Percentiles rank a stretch among this genome's conserved stretches.
Conservation (phyloP, 2,113 vertebrate genomes). For the Pogona vitticeps region DNA sequence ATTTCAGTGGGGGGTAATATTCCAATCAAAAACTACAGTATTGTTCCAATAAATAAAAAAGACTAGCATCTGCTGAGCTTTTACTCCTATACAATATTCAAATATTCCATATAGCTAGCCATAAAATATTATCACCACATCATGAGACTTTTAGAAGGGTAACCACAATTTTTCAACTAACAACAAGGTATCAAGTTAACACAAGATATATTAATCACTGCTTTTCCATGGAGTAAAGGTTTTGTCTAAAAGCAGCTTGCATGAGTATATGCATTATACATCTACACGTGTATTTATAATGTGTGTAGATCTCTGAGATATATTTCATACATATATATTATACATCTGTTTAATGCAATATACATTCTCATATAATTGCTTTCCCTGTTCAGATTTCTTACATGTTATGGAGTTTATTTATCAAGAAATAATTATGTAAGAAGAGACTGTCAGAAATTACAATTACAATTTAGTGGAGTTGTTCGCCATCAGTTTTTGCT, state of each 20-base stretch:
- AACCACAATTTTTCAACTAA: neutral
- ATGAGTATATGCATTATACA: neutral
- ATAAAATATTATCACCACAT: neutral
- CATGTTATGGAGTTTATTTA: neutral
- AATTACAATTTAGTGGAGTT: slow-evolving; percentile 18
- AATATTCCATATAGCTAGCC: neutral
- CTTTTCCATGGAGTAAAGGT: neutral
- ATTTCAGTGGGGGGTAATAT: neutral
- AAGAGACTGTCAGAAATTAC: slow-evolving; percentile 41
- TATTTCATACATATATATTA: neutral
- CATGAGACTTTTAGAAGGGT: neutral
- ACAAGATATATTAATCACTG: neutral
- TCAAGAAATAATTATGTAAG: slow-evolving; percentile 33
- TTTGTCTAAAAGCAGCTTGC: neutral
- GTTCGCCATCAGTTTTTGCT: slow-evolving; percentile 40
- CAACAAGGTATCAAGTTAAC: neutral
- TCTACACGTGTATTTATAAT: neutral
- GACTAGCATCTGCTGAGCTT: neutral
- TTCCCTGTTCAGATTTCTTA: fast-evolving
- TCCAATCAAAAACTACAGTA: neutral
- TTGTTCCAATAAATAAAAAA: neutral
- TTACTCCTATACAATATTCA: neutral
- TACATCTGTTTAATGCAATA: neutral
- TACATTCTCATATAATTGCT: neutral
- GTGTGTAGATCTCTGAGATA: neutral